Conservation (phyloP, 2,888 invertebrate species). For the Melangyna quadrimaculata region DNA sequence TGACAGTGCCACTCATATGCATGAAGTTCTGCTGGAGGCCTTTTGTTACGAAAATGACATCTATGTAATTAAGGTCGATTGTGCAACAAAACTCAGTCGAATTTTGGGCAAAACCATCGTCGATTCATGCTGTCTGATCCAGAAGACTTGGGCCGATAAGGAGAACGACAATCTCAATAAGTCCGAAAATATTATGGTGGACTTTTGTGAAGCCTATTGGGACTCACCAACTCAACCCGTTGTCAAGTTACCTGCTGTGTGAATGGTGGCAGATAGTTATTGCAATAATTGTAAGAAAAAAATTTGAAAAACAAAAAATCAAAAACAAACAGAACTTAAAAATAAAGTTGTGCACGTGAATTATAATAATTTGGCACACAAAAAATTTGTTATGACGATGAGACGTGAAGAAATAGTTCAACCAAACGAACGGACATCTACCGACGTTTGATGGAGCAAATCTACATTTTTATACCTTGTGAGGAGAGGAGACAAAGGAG, state of each 20-base stretch:
- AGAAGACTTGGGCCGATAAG: constrained; percentile 79
- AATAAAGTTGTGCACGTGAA: constrained; percentile 20
- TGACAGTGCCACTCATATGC: constrained; percentile 90
- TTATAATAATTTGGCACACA: constrained; percentile 35
- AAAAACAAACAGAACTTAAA: constrained; percentile 24
- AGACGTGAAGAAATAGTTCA: constrained; percentile 20
- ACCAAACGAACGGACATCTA: constrained; percentile 55
- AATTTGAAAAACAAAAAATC: constrained; percentile 40
- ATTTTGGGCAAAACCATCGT: constrained; percentile 83
- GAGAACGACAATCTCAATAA: constrained; percentile 83
- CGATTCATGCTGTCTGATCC: constrained; percentile 82
- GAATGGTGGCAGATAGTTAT: constrained; percentile 76
- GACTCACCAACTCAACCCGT: constrained; percentile 85
- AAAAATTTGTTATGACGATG: not conserved
- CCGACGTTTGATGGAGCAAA: constrained; percentile 63
- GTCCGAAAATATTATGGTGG: constrained; percentile 84
- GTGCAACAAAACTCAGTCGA: constrained; percentile 81
- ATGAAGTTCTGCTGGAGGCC: constrained; percentile 88
- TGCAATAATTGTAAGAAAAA: constrained; percentile 53
- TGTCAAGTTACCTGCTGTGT: constrained; percentile 85
- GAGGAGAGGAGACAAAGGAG: not conserved
- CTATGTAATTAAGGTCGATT: constrained; percentile 87
- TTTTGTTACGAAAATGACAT: constrained; percentile 91
- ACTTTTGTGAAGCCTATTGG: constrained; percentile 86
- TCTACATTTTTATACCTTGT: not conserved